phyloP scores from a whole-genome alignment of 2,113 vertebrate genomes.

The Urocynchramus pylzowi region DNA sequence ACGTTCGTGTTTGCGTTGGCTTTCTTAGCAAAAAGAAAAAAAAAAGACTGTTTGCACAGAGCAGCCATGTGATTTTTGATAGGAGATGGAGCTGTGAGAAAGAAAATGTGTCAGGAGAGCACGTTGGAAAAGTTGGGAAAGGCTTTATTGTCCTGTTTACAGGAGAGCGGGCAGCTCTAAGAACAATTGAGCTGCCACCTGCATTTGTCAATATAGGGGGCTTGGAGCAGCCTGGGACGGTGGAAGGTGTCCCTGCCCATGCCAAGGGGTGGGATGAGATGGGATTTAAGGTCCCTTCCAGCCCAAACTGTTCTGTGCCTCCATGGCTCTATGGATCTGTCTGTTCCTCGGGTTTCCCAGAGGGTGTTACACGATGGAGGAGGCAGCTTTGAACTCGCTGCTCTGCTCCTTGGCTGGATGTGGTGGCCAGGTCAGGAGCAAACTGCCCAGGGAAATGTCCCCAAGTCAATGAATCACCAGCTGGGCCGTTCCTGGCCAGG shows the following conservation, averaged over 20 bases:
- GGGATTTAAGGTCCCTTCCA: neutral
- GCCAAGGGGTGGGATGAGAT: no score
- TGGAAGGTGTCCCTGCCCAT: neutral
- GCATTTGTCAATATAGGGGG: accelerated
- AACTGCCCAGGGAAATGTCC: neutral
- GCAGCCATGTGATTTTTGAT: neutral
- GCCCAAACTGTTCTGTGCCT: neutral
- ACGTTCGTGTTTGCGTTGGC: neutral
- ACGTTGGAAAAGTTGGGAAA: no score
- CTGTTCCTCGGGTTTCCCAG: neutral
- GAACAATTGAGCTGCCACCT: neutral
- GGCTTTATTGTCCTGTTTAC: no score
- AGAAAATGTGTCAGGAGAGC: neutral
- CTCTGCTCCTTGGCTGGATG: neutral
- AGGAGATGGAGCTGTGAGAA: neutral
- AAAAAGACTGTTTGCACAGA: neutral
- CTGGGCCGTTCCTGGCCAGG: neutral
- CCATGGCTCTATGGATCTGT: accelerated
- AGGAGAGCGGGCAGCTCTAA: neutral
- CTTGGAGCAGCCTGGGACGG: neutral
- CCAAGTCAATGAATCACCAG: slow-evolving; percentile 17
- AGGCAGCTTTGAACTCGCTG: accelerated
- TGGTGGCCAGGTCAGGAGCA: neutral
- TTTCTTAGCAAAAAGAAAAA: neutral
- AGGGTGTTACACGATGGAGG: accelerated